Base-by-base conservation (phyloP, 1,140 invertebrate species). In the Andrena cerasifolii region DNA sequence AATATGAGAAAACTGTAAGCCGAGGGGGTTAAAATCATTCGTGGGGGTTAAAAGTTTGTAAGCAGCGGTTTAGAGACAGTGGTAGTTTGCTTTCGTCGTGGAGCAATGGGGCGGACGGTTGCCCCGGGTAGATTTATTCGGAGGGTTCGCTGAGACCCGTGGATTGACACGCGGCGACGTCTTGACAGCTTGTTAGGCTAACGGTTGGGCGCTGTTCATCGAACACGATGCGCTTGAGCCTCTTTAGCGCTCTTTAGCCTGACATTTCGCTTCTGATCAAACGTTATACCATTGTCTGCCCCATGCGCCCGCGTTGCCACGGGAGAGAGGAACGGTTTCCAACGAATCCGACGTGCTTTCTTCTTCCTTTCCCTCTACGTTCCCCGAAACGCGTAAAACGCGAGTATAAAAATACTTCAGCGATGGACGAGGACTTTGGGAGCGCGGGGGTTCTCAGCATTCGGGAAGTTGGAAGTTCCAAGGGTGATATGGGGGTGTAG, bases 101-200 rank as follows among this genome's bases (percentile, higher is more conserved):
- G 18, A 66, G 49, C 21, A 2, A 21, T 33, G 56, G 56, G 73
- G 40, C 54, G 24, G 59, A 40, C 47, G 21, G 33, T 43, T 28
- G 58, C 54, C 65, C 43, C 43, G 65, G 49, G 49, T 82, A 74
- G 71, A 78, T 80, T 80, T 75, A 81, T 83, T 80, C 76, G 78
- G n/a, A 77, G 77, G 73, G 85, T 81, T 85, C 76, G 73, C 40
- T 65, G 58, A 85, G 84, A 68, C 56, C 82, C 59, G 53, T 68
- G 83, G 75, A 85, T 85, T 91, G 90, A 90, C 90, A 89, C 87
- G 89, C 89, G 88, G 83, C 89, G 90, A 91, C 89, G 89, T 90
- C 90, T 91, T 91, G 90, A 91, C 90, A 91, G 90, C 89, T 90
- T 90, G 89, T 91, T 90, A 90, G 87, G 84, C 86, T 89, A 90